Percentiles rank a stretch among this genome's conserved stretches.
These are phyloP conservation scores for Pyrrhura leucotis DNA, from an alignment of 2,797 vertebrate genomes.

Conservation along the genomic window DNA sequence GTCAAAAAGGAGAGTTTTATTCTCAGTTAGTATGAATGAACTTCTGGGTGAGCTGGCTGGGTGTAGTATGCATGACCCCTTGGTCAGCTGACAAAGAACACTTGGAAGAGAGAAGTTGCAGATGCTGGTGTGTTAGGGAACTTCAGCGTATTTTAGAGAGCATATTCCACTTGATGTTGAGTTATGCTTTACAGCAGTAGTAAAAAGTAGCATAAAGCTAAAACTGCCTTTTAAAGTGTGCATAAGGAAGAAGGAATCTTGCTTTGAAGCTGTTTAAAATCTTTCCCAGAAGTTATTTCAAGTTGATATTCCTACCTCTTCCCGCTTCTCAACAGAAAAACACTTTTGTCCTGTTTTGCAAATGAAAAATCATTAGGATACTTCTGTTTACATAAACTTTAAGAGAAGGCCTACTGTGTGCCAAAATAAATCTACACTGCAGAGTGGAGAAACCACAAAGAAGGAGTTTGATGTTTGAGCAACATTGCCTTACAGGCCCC, in stretches of 20 bases:
- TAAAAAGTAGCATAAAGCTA: not conserved
- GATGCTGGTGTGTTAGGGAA: not conserved
- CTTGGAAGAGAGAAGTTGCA: not conserved
- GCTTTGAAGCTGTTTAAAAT: not conserved
- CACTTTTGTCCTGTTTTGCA: not conserved
- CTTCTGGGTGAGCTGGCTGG: not conserved
- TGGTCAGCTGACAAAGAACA: not conserved
- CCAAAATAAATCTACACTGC: not conserved
- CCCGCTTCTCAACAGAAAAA: not conserved
- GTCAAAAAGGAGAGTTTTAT: not conserved
- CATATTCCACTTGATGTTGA: not conserved
- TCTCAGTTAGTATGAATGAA: not conserved
- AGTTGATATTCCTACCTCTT: not conserved
- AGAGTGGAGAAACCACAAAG: not conserved
- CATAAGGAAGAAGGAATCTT: not conserved
- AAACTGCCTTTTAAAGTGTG: not conserved
- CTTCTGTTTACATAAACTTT: not conserved
- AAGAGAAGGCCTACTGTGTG: not conserved
- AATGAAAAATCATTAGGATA: not conserved
- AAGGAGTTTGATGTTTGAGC: not conserved
- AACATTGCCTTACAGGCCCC: accelerated
- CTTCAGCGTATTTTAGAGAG: not conserved
- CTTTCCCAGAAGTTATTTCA: too few species aligned
- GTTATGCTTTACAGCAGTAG: not conserved
- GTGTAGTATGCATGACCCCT: not conserved